Evolutionary conservation across 2,113 vertebrate genomes (phyloP).

Genomic region (Platycercus adscitus): DNA sequence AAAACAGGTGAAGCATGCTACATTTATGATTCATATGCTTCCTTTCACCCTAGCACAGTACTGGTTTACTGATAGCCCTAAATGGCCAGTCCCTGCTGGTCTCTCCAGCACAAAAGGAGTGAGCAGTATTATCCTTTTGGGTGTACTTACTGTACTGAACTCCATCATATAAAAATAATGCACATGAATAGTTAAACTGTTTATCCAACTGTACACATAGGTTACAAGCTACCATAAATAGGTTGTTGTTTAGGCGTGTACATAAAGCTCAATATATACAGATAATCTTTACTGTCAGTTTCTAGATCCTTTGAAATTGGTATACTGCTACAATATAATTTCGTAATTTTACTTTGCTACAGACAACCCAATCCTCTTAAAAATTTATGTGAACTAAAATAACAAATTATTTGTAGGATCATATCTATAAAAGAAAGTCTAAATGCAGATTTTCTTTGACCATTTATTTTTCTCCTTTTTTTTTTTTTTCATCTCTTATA

Average conservation of each 20-base stretch:
- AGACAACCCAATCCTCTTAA: not conserved
- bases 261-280: not conserved
- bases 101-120: constrained; percentile 39
- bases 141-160: constrained; percentile 51
- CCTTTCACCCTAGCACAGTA: constrained; percentile 56
- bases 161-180: constrained; percentile 62
- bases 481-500: not conserved
- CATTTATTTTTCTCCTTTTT: not conserved
- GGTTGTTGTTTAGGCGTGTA: constrained; percentile 6
- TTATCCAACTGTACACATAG: constrained; percentile 54
- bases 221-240: constrained; percentile 52
- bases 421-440: not conserved
- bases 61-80: constrained; percentile 57
- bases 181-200: constrained; percentile 69
- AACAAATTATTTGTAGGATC: not conserved
- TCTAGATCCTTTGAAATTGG: not conserved
- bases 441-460: not conserved
- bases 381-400: not conserved
- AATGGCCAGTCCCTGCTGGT: constrained; percentile 53
- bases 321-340: not conserved
- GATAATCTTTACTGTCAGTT: constrained; percentile 21
- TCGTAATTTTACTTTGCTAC: not conserved
- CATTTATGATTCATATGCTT: constrained; percentile 71
- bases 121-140: constrained; percentile 65
- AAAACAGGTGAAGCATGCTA: constrained; percentile 72